Evolutionary conservation across 35 echinoderm and acorn worm species (phyloP).

Genomic region (Anneissia japonica): DNA sequence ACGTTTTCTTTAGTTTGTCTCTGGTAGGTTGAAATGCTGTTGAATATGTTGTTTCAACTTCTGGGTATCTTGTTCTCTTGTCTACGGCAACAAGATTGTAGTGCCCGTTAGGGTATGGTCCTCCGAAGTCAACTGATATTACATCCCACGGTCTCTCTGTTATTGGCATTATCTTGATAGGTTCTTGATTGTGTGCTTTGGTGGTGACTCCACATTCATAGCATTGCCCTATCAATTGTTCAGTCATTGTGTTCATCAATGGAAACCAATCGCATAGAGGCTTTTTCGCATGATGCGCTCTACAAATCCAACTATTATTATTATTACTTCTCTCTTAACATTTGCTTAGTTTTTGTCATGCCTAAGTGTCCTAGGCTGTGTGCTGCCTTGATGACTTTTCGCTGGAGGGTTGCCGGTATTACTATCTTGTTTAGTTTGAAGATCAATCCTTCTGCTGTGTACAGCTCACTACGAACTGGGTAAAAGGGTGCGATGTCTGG

Average conservation of each 20-base stretch:
- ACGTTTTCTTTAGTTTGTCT: conserved; percentile 29
- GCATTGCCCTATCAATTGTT: no score
- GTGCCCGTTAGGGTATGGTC: conserved; percentile 25
- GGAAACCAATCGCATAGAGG: no score
- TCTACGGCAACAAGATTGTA: conserved; percentile 28
- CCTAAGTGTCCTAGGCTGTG: no score
- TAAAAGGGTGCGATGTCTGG: conserved; percentile 57
- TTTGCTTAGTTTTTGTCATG: conserved; percentile 56
- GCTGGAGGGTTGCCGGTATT: conserved; percentile 35
- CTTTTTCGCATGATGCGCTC: no score
- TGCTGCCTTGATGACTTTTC: no score
- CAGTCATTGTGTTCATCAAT: no score
- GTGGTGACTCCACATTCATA: no score
- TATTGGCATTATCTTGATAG: no score
- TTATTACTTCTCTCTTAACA: conserved; percentile 54
- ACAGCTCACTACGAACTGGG: conserved; percentile 19
- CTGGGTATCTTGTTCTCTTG: conserved; percentile 33
- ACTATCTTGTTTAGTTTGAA: conserved; percentile 32
- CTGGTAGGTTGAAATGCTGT: background rate
- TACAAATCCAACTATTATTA: no score
- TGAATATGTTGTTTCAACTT: background rate
- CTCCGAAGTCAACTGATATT: conserved; percentile 27
- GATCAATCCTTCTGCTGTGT: conserved; percentile 32
- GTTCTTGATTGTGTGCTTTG: no score
- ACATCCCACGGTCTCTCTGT: conserved; percentile 17